Base-by-base conservation (phyloP, 2,113 vertebrate genomes). In the Ancistrus triradiatus region DNA sequence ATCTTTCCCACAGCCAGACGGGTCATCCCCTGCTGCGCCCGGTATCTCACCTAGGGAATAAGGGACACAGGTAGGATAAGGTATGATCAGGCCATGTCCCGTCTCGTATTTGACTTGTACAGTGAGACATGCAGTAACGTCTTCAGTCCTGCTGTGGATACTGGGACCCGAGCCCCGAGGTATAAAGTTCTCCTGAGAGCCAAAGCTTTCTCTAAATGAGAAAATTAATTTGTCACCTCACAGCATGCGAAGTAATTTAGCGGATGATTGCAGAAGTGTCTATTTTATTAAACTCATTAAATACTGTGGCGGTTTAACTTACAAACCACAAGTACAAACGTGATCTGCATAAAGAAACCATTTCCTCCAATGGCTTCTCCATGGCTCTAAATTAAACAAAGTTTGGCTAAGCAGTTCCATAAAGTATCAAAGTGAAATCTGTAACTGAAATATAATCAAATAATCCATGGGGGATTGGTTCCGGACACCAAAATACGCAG, bases 11-110 rank as follows among this genome's bases (percentile, higher is more conserved):
- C 74, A 4, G 86, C 88, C 58, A 68, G 88, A 56, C 74, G 86
- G 0, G 74, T 82, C 56, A 84, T 83, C 56, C 88, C 81, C 25
- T 85, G 81, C 43, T 84, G 88, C 4, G 81, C 81, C 79, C 93
- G 82, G 75, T 94, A 95, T 59, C 87, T 87, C 1, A 95, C 84
- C 93, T 97, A 74, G 15, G 40, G 0, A 2, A 73, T 3, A 37
- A 53, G 44, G 28, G 6, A 37, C 17, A 35, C 1, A 49, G 6
- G 14, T 38, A 58, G 3, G n/a, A n/a, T 5, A n/a, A 27, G 21
- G 2, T 25, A 46, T 27, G n/a, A 14, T 31, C 25, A 31, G 38
- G 11, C 6, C 14, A 14, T 42, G 2, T 13, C 38, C 13, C 4
- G 13, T 4, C 27, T 7, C 27, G 7, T 31, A 11, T 46, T 21